A percentile compares a stretch with the other conserved stretches of the same genome.
phyloP scores from a whole-genome alignment of 30 jellyfish, hydroid and myxozoan species.

The Aurelia aurita complex sp. Pacific region DNA sequence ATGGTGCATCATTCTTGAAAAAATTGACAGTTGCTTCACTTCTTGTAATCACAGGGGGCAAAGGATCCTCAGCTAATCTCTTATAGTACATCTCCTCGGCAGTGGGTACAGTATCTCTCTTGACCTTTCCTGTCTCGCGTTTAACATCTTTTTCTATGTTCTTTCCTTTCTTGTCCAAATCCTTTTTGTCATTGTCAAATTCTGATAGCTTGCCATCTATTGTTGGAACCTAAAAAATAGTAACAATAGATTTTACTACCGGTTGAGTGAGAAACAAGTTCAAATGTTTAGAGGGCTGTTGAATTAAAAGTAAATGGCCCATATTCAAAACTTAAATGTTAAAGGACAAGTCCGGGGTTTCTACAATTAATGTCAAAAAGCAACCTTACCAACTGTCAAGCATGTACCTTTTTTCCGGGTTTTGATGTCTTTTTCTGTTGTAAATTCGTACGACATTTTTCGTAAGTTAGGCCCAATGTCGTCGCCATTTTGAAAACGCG shows the following conservation, averaged over 20 bases:
- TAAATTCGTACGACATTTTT: no score
- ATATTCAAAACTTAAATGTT: no score
- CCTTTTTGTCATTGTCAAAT: conserved; percentile 23
- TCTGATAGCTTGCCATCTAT: conserved; percentile 37
- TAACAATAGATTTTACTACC: not conserved
- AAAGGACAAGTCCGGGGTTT: no score
- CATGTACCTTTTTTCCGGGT: no score
- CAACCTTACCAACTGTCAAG: no score
- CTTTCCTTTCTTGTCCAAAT: conserved; percentile 34
- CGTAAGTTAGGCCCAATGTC: no score
- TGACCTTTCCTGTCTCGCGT: conserved; percentile 14
- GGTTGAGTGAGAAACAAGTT: no score
- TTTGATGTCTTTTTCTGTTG: no score
- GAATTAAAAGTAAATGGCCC: no score
- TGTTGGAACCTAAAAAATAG: not conserved
- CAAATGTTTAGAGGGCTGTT: no score
- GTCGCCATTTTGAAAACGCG: no score
- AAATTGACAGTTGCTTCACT: conserved; percentile 44
- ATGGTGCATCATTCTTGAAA: conserved; percentile 45
- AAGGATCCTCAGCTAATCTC: conserved; percentile 54
- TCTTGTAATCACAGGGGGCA: conserved; percentile 50
- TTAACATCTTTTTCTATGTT: conserved; percentile 26
- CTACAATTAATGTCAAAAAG: no score
- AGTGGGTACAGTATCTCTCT: conserved; percentile 53
- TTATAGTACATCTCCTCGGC: conserved; percentile 27